Conservation (phyloP, 1,140 invertebrate genomes). For the Drosophila grimshawi region DNA sequence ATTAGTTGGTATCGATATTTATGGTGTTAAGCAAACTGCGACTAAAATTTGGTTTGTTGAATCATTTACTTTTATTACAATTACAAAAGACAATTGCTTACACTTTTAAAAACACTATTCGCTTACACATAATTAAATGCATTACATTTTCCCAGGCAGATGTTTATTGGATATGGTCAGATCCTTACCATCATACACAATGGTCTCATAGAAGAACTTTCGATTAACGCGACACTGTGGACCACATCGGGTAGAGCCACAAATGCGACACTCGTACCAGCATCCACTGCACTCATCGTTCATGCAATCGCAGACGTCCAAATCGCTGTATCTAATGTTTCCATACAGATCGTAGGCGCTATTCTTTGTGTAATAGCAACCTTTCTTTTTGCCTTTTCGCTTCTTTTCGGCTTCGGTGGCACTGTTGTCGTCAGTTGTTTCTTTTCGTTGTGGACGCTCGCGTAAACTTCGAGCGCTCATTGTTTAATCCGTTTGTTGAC, state of each 20-base stretch:
- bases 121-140: not conserved
- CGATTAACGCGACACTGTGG: conserved; percentile 70
- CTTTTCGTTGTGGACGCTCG: conserved; percentile 60
- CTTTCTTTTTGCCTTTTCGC: conserved; percentile 56
- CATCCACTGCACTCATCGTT: conserved; percentile 70
- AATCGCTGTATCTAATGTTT: conserved; percentile 58
- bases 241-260: conserved; percentile 70
- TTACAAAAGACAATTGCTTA: not conserved
- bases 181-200: conserved; percentile 77
- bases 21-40: too few relatives aligned
- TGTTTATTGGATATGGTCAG: conserved; percentile 59
- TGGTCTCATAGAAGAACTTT: conserved; percentile 76
- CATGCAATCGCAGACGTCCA: conserved; percentile 77
- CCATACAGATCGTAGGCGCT: conserved; percentile 74
- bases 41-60: not conserved
- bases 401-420: conserved; percentile 45
- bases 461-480: conserved; percentile 56
- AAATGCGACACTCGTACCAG: conserved; percentile 68
- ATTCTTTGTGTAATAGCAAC: conserved; percentile 42
- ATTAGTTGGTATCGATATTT: too few relatives aligned
- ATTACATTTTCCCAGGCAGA: conserved; percentile 21
- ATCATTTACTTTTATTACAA: conserved; percentile 1
- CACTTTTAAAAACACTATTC: not conserved
- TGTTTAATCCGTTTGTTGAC: not conserved
- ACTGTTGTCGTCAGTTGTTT: conserved; percentile 25